These are phyloP conservation scores for Muscicapa adusta DNA, from an alignment of 2,113 vertebrate species.

Conservation along the genomic window DNA sequence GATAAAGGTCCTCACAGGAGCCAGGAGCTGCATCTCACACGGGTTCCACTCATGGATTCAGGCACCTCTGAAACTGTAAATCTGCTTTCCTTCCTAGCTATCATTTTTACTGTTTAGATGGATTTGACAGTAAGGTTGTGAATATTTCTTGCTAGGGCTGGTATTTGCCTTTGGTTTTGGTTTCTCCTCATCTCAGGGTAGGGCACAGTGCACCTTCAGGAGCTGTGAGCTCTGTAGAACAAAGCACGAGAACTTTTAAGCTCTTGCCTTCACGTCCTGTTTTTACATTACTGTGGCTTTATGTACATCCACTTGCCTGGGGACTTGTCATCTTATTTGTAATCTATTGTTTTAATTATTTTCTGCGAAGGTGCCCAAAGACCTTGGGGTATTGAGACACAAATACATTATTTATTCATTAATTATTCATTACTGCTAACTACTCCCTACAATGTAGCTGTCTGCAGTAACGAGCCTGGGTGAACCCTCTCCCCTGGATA, in stretches of 20 bases:
- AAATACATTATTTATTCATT: slow-evolving; percentile 34
- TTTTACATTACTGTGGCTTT: background rate
- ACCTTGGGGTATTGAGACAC: slow-evolving; percentile 16
- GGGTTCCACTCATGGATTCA: background rate
- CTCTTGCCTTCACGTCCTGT: accelerated
- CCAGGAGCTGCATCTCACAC: background rate
- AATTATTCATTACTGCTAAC: slow-evolving; percentile 48
- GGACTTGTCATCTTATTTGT: slow-evolving; percentile 39
- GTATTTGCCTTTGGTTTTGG: background rate
- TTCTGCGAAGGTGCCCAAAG: slow-evolving; percentile 33
- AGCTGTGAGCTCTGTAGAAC: background rate
- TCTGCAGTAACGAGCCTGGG: background rate
- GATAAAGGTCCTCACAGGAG: background rate
- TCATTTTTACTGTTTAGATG: background rate
- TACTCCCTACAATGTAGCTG: background rate
- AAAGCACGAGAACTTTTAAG: background rate
- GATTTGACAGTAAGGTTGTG: background rate
- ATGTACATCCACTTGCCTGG: background rate
- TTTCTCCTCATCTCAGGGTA: background rate
- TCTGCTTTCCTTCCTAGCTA: background rate
- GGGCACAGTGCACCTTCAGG: background rate
- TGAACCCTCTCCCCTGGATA: background rate
- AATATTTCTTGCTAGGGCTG: background rate
- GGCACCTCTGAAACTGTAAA: background rate
- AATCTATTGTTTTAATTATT: slow-evolving; percentile 65